phyloP scores from a whole-genome alignment of 2,797 vertebrate genomes.

The Danio kyathit region DNA sequence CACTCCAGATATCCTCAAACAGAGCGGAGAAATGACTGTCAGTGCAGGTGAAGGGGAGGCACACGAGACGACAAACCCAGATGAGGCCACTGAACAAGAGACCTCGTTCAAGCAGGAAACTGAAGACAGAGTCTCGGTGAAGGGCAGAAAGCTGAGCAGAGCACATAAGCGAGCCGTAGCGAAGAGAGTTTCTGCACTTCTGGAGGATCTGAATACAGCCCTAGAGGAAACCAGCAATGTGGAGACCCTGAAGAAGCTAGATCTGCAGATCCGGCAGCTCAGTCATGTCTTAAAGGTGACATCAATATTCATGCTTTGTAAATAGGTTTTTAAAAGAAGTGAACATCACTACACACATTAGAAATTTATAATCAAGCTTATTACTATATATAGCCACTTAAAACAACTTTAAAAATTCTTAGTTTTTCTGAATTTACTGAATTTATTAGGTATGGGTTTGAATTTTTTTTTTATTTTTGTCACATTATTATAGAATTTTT shows the following conservation, averaged over 20 bases:
- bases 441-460: too few relatives aligned
- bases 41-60: slow-evolving; percentile 25
- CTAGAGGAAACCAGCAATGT: slow-evolving; percentile 62
- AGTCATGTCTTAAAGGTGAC: slow-evolving; percentile 85
- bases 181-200: slow-evolving; percentile 65
- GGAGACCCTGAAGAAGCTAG: slow-evolving; percentile 76
- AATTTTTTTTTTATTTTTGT: too few relatives aligned
- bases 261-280: slow-evolving; percentile 81
- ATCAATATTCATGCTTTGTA: too few relatives aligned
- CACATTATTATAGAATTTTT: too few relatives aligned
- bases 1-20: slow-evolving; percentile 81
- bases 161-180: slow-evolving; percentile 64
- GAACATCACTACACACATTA: too few relatives aligned
- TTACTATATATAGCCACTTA: too few relatives aligned
- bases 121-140: slow-evolving; percentile 51
- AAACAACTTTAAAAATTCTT: too few relatives aligned
- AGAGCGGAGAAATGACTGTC: slow-evolving; percentile 63
- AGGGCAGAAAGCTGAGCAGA: slow-evolving; percentile 59
- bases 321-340: too few relatives aligned
- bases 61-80: neutral
- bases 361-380: too few relatives aligned
- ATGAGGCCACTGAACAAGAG: neutral
- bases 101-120: neutral
- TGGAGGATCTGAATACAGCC: slow-evolving; percentile 79
- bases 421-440: too few relatives aligned